phyloP scores from a whole-genome alignment of 2,113 vertebrate species.

The Macrotis lagotis region DNA sequence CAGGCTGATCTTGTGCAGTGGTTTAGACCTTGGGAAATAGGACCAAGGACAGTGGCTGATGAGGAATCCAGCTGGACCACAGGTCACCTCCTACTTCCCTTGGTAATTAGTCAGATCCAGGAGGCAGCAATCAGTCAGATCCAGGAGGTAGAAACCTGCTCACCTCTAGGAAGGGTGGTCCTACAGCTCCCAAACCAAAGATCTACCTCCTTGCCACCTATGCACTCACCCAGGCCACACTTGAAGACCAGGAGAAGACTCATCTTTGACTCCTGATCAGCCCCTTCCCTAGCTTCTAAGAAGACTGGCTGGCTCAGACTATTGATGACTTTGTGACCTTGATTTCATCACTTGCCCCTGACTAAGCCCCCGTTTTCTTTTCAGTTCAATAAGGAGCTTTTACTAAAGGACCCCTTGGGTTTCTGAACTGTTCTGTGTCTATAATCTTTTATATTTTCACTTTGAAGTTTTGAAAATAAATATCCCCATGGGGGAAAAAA shows the following conservation, averaged over 20 bases:
- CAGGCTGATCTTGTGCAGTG: not conserved
- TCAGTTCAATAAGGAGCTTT: not conserved
- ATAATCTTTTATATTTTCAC: not conserved
- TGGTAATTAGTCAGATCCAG: not conserved
- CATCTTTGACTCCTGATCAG: not conserved
- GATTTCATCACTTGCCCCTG: not conserved
- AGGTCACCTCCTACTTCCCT: not conserved
- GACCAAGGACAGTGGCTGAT: not conserved
- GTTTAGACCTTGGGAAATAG: not conserved
- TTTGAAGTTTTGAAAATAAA: not conserved
- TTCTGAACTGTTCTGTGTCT: not conserved
- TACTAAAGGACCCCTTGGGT: not conserved
- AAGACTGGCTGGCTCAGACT: not conserved
- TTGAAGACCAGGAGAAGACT: not conserved
- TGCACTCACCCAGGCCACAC: not conserved
- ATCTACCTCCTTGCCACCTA: not conserved
- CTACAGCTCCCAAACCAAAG: not conserved
- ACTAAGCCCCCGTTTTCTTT: not conserved
- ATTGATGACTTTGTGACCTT: not conserved
- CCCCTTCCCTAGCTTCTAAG: not conserved
- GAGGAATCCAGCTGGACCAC: not conserved
- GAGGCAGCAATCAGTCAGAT: not conserved
- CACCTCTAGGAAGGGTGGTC: not conserved
- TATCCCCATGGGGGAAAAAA: not conserved
- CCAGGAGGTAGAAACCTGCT: not conserved